A percentile compares a stretch with the other conserved stretches of the same genome.
Evolutionary conservation across 2,888 invertebrate genomes (phyloP).

Genomic region (Vesta saturnalis): DNA sequence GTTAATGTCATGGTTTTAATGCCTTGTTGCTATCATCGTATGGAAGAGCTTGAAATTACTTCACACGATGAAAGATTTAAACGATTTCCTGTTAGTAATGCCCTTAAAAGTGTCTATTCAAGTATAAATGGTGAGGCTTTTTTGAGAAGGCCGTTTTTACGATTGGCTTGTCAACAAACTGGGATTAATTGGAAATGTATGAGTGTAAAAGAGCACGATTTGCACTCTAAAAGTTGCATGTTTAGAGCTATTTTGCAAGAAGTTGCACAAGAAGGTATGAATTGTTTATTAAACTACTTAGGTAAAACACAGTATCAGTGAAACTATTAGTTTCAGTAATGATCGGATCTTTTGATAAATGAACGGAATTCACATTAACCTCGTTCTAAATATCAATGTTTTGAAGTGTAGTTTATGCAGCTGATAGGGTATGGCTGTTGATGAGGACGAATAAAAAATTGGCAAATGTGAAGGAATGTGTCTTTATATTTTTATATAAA

Average conservation of each 20-base stretch:
- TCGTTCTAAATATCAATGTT: too few relatives aligned
- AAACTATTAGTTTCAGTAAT: too few relatives aligned
- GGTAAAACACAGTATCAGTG: too few relatives aligned
- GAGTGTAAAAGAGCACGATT: slow-evolving; percentile 62
- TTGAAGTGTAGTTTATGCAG: too few relatives aligned
- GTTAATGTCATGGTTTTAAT: slow-evolving; percentile 72
- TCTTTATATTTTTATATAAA: too few relatives aligned
- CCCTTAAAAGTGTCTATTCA: slow-evolving; percentile 61
- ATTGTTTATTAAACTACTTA: too few relatives aligned
- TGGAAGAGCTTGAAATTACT: slow-evolving; percentile 56
- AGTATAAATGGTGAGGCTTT: slow-evolving; percentile 60
- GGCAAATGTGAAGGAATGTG: too few relatives aligned
- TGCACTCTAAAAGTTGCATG: slow-evolving; percentile 67
- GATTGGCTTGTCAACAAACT: slow-evolving; percentile 77
- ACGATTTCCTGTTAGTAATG: slow-evolving; percentile 74
- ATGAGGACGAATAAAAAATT: too few relatives aligned
- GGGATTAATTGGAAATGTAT: slow-evolving; percentile 65
- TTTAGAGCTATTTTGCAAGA: slow-evolving; percentile 72
- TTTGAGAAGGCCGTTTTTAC: slow-evolving; percentile 73
- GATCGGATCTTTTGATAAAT: too few relatives aligned
- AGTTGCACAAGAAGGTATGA: slow-evolving; percentile 68
- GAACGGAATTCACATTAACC: too few relatives aligned
- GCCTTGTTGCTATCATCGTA: slow-evolving; percentile 85
- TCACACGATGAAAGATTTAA: slow-evolving; percentile 61
- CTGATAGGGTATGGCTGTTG: too few relatives aligned